Percentiles rank a stretch among this genome's conserved stretches.
Conservation (phyloP, 2,888 invertebrate genomes). For the Scrobipalpa atriplicella region DNA sequence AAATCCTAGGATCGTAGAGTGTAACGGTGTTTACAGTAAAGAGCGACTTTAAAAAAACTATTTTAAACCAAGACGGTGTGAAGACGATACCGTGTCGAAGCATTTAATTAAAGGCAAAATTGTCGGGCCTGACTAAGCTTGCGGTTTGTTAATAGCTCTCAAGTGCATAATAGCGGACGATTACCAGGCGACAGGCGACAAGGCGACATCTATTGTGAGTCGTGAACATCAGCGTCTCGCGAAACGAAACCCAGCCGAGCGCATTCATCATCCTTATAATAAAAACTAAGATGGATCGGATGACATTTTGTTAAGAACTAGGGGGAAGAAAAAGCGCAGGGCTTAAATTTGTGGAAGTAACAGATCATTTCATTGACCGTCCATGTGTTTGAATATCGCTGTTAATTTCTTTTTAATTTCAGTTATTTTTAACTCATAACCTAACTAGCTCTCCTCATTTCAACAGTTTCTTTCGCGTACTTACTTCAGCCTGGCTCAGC, state of each 20-base stretch:
- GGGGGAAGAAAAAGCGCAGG: background rate
- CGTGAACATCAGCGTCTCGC: background rate
- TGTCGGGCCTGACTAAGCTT: constrained; percentile 20
- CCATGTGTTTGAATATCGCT: background rate
- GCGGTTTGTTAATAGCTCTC: constrained; percentile 23
- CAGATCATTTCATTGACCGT: background rate
- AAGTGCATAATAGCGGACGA: constrained; percentile 48
- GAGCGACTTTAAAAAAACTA: background rate
- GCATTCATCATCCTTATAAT: constrained; percentile 6
- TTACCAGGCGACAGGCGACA: constrained; percentile 35
- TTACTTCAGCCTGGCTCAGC: background rate
- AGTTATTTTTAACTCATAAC: background rate
- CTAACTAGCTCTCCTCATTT: background rate
- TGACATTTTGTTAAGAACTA: background rate
- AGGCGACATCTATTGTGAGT: constrained; percentile 4
- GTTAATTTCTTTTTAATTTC: background rate
- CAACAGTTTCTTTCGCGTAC: background rate
- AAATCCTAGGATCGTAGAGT: background rate
- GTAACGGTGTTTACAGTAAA: background rate
- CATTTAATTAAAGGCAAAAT: constrained; percentile 18
- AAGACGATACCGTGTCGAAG: constrained; percentile 3
- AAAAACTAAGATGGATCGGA: constrained; percentile 8
- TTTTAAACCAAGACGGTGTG: background rate
- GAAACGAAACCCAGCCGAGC: constrained; percentile 10
- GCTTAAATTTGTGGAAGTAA: background rate